A percentile compares a stretch with the other conserved stretches of the same genome.
Conservation (phyloP, 2,797 vertebrate species). For the Falco peregrinus region DNA sequence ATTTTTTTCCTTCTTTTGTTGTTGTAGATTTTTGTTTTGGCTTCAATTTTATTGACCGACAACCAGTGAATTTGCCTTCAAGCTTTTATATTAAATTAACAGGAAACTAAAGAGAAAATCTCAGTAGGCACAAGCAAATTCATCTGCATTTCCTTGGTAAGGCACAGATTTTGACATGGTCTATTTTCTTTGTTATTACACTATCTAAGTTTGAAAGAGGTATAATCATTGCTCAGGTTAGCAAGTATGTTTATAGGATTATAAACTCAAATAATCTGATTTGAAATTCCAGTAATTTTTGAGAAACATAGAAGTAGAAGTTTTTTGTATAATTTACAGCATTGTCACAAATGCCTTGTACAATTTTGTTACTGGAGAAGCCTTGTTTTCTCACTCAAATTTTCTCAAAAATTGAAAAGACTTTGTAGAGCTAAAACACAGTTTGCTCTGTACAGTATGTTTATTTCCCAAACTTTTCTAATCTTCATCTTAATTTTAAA, state of each 20-base stretch:
- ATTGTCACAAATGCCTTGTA: background rate
- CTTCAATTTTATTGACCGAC: background rate
- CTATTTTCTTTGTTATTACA: background rate
- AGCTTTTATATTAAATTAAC: background rate
- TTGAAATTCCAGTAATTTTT: background rate
- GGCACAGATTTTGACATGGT: background rate
- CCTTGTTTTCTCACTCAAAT: background rate
- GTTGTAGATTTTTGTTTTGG: background rate
- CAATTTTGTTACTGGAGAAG: background rate
- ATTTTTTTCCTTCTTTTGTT: background rate
- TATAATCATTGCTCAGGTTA: background rate
- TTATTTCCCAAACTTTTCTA: background rate
- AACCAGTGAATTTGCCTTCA: background rate
- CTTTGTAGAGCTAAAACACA: background rate
- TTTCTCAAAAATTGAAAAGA: background rate
- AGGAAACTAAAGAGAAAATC: background rate
- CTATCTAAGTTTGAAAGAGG: background rate
- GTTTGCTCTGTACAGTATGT: background rate
- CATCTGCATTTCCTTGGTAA: background rate
- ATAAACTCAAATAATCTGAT: background rate
- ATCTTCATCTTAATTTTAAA: background rate
- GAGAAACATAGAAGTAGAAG: background rate
- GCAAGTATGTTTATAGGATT: background rate
- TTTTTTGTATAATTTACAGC: background rate
- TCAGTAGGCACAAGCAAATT: background rate